These are phyloP conservation scores for Hybognathus amarus DNA, from an alignment of 2,797 vertebrate species.

Conservation along the genomic window DNA sequence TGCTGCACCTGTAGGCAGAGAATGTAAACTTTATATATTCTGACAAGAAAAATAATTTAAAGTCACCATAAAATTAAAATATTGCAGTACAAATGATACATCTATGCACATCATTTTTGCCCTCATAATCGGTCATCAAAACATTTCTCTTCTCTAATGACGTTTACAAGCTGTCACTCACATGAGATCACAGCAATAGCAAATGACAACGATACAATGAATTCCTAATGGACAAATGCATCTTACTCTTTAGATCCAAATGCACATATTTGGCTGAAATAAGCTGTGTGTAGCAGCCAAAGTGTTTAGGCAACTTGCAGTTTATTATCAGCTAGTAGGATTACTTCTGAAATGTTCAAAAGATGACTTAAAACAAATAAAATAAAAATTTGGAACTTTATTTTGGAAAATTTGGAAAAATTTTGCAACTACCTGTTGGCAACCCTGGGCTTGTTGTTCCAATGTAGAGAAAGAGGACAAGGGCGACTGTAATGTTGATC, in stretches of 20 bases:
- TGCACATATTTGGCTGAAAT: background rate
- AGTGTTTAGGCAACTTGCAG: background rate
- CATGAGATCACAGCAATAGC: background rate
- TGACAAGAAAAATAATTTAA: background rate
- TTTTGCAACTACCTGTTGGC: slow-evolving; percentile 85
- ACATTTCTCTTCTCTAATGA: background rate
- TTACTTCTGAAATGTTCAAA: slow-evolving; percentile 4
- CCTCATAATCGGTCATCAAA: background rate
- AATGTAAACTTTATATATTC: slow-evolving; percentile 9
- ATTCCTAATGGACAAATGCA: background rate
- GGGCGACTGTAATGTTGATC: slow-evolving; percentile 82
- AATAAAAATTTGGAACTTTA: slow-evolving; percentile 4
- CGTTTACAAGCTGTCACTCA: background rate
- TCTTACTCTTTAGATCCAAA: background rate
- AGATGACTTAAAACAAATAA: background rate
- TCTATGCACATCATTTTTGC: background rate
- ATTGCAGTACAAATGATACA: background rate
- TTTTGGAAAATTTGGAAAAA: too few relatives aligned
- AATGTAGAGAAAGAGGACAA: slow-evolving; percentile 92
- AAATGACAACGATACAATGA: background rate
- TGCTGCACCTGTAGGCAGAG: slow-evolving; percentile 82
- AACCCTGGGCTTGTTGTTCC: slow-evolving; percentile 92
- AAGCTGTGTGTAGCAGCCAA: background rate
- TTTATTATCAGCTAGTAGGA: slow-evolving; percentile 12
- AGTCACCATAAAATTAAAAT: background rate